Percentiles rank a stretch among this genome's conserved stretches.
Conservation (phyloP, 2,113 vertebrate species). For the Podilymbus podiceps region DNA sequence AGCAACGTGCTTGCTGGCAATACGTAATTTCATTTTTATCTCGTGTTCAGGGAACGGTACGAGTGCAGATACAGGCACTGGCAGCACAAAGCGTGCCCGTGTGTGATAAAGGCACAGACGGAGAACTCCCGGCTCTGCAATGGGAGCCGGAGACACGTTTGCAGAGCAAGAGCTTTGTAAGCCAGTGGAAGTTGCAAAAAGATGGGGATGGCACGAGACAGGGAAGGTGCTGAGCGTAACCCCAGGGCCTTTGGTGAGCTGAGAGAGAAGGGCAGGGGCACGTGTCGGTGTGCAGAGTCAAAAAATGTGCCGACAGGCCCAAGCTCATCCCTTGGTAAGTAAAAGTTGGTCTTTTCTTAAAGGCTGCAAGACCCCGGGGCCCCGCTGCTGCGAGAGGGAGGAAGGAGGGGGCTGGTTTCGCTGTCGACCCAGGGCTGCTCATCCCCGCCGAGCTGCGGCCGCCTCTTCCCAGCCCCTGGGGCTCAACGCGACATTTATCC, state of each 20-base stretch:
- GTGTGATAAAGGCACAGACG: neutral
- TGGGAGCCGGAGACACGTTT: neutral
- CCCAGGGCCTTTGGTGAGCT: accelerated
- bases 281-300: accelerated
- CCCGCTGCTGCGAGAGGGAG: neutral
- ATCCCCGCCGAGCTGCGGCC: accelerated
- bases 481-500: neutral
- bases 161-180: neutral
- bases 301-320: accelerated
- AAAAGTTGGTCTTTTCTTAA: accelerated
- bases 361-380: neutral
- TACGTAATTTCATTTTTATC: neutral
- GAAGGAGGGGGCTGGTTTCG: neutral
- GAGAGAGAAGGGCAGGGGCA: accelerated
- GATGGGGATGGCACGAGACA: neutral
- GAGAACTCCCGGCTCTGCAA: neutral
- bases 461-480: neutral
- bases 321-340: neutral
- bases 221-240: accelerated
- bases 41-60: accelerated
- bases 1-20: neutral
- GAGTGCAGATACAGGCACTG: accelerated
- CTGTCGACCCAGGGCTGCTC: neutral
- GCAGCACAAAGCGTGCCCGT: neutral
- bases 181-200: neutral